Percentiles rank a stretch among this genome's conserved stretches.
Evolutionary conservation across 23 tunicate species (phyloP).

Genomic region (Styela plicata): DNA sequence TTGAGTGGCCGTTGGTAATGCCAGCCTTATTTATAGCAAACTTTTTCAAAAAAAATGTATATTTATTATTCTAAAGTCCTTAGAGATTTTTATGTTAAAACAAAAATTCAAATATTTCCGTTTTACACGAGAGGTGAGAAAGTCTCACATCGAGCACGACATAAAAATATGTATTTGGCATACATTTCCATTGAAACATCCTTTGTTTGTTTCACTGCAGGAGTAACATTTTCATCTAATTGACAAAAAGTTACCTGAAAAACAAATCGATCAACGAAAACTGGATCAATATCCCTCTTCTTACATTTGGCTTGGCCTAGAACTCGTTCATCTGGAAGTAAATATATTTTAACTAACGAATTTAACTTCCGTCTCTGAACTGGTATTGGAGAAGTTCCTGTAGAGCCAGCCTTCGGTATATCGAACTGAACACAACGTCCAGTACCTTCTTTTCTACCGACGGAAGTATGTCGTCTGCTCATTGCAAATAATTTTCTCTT

Average conservation of each 20-base stretch:
- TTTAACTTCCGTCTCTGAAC: slow-evolving; percentile 1
- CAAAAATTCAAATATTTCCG: too few relatives aligned
- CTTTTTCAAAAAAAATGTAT: too few relatives aligned
- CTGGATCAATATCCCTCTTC: slow-evolving; percentile 11
- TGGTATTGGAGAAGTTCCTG: background rate
- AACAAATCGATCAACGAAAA: slow-evolving; percentile 18
- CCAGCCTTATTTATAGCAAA: too few relatives aligned
- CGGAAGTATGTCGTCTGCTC: slow-evolving; percentile 8
- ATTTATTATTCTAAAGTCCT: too few relatives aligned
- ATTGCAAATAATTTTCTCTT: slow-evolving; percentile 21
- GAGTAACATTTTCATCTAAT: too few relatives aligned
- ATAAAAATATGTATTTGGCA: too few relatives aligned
- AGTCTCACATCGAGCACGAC: too few relatives aligned
- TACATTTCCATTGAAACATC: too few relatives aligned
- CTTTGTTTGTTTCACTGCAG: too few relatives aligned
- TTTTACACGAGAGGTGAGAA: too few relatives aligned
- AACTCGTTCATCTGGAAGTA: slow-evolving; percentile 7
- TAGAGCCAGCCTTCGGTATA: background rate
- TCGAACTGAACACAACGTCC: background rate
- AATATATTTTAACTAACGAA: slow-evolving; percentile 8
- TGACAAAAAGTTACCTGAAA: slow-evolving; percentile 11
- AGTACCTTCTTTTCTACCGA: background rate
- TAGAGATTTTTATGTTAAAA: too few relatives aligned
- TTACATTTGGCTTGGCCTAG: slow-evolving; percentile 18
- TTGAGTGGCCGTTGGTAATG: too few relatives aligned